Percentiles rank a stretch among this genome's conserved stretches.
Evolutionary conservation across 2,797 vertebrate species (phyloP).

Genomic region (Hafferia zeledoni): DNA sequence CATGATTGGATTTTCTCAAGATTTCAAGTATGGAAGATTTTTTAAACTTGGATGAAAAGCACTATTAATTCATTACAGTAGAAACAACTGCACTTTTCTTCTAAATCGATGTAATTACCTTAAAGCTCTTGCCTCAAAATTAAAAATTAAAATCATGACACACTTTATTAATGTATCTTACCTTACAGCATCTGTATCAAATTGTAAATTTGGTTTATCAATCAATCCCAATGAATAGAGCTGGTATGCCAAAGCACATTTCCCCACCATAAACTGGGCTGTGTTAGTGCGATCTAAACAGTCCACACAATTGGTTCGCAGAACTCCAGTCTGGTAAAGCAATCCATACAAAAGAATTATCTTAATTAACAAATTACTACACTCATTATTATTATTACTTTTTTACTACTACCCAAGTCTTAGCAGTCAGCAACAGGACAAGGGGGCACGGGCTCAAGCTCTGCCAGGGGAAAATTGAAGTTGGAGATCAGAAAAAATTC

Average conservation of each 20-base stretch:
- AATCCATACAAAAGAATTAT: background rate
- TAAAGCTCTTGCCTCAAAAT: background rate
- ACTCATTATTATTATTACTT: background rate
- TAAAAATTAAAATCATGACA: background rate
- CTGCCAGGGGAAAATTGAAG: too few relatives aligned
- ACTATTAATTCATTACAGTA: background rate
- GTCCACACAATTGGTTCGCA: slow-evolving; percentile 96
- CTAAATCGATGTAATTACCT: background rate
- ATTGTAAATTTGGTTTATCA: slow-evolving; percentile 95
- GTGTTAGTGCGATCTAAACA: slow-evolving; percentile 97
- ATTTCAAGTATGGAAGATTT: background rate
- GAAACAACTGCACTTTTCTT: background rate
- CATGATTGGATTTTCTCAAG: background rate
- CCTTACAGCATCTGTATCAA: slow-evolving; percentile 97
- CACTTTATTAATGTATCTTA: slow-evolving; percentile 59
- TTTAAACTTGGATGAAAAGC: background rate
- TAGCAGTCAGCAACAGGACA: background rate
- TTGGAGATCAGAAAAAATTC: too few relatives aligned
- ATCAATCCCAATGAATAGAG: slow-evolving; percentile 93
- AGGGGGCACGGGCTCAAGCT: too few relatives aligned
- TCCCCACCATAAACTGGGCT: slow-evolving; percentile 98
- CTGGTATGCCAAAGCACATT: slow-evolving; percentile 96
- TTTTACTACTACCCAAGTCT: background rate
- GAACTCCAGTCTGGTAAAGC: slow-evolving; percentile 87
- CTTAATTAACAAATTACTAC: background rate